phyloP scores from a whole-genome alignment of 2,797 vertebrate species.

The Helostoma temminkii region DNA sequence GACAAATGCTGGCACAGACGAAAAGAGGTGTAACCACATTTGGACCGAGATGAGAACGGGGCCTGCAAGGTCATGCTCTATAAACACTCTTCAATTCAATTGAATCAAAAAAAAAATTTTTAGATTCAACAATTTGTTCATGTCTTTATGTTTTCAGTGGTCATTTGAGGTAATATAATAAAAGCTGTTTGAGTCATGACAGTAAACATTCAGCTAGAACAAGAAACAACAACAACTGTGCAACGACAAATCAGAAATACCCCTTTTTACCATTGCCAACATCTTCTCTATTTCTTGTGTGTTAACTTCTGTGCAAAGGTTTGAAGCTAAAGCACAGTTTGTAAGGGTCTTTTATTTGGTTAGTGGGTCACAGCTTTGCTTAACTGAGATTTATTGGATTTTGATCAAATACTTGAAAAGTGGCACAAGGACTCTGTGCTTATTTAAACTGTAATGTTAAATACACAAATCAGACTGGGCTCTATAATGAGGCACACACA shows the following conservation, averaged over 20 bases:
- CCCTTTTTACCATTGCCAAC: constrained; percentile 44
- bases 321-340: constrained; percentile 49
- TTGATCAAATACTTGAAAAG: constrained; percentile 81
- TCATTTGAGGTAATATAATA: constrained; percentile 78
- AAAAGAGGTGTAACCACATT: constrained; percentile 74
- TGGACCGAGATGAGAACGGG: constrained; percentile 75
- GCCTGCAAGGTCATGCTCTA: constrained; percentile 70
- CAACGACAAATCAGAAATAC: constrained; percentile 59
- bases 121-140: constrained; percentile 72
- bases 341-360: constrained; percentile 79
- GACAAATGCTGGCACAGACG: constrained; percentile 72
- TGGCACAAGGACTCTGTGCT: constrained; percentile 71
- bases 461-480: constrained; percentile 79
- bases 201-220: constrained; percentile 70
- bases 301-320: constrained; percentile 47
- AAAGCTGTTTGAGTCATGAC: constrained; percentile 71
- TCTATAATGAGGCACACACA: constrained; percentile 51
- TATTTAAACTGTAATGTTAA: constrained; percentile 83
- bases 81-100: constrained; percentile 81
- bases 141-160: constrained; percentile 74
- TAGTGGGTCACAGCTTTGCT: constrained; percentile 56
- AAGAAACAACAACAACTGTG: constrained; percentile 63
- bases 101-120: no score
- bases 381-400: constrained; percentile 75
- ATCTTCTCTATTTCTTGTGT: constrained; percentile 31